Evolutionary conservation across 2,797 vertebrate genomes (phyloP), one percentile per base, ranked within the genome.

Genomic region (Rhabdomys pumilio): DNA sequence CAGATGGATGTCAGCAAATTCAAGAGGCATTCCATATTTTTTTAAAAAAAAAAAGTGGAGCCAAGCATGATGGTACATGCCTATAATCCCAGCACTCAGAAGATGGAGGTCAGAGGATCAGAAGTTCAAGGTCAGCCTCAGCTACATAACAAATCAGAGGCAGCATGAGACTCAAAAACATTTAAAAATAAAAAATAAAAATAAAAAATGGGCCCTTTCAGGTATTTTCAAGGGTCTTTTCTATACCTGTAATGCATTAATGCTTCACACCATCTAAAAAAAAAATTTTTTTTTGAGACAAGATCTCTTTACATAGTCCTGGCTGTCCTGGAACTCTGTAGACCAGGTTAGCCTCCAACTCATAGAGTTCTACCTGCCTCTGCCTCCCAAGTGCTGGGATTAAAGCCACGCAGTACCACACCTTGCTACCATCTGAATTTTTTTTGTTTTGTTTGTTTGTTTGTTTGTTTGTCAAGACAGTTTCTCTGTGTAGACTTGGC

Each of bases 221-320:
- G 59, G 63, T 41, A 86, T 81, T 93, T 93, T 38, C 38, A 38
- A 38, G 38, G 50, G 14, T 75, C 59, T 59, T 95, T 92, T 77
- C 81, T 67, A 53, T 20, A 47, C 31, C 6, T 29, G 44, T 3
- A n/a, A 85, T 1, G n/a, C 50, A 91, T 26, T 10, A 55, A 87
- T 63, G 87, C 47, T 91, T 96, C n/a, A 87, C 34, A 87, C 38
- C 10, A n/a, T 50, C 61, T 81, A 44, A 44, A 12, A 47, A 83
- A 44, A 29, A 59, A 22, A 15, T 17, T 34, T 26, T 12, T 29
- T 79, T 79, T 53, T 77, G 17, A 79, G 4, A 57, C 53, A 81
- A 5, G 19, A n/a, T 81, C 19, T 59, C 12, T 81, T 22, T 81
- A 63, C 20, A 44, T 31, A 44, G 41, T 17, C 15, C 38, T 84